Conservation (phyloP, 2,113 vertebrate genomes). For the Campylomormyrus tamandua region DNA sequence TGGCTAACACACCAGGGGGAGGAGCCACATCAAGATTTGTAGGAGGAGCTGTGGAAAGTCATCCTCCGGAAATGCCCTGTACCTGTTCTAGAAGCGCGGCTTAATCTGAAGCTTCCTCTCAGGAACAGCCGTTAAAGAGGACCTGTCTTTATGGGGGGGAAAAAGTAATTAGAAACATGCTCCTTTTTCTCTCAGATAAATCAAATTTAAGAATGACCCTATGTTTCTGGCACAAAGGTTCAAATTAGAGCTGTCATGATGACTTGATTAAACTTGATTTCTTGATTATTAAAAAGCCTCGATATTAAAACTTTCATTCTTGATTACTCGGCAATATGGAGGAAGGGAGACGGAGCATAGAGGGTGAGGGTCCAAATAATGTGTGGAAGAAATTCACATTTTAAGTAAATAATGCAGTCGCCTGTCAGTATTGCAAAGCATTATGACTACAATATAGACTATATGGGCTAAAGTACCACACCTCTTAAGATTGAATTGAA, state of each 20-base stretch:
- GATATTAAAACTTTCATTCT: not conserved
- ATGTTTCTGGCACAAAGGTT: not conserved
- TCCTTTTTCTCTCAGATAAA: not conserved
- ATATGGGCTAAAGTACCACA: too few species aligned
- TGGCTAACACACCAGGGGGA: not conserved
- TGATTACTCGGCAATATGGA: not conserved
- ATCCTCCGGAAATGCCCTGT: not conserved
- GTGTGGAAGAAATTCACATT: not conserved
- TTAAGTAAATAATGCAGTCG: too few species aligned
- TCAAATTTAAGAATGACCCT: not conserved
- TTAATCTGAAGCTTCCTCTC: constrained; percentile 65
- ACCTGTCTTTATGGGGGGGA: not conserved
- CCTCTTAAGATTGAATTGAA: too few species aligned
- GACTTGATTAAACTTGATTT: not conserved
- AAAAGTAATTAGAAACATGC: not conserved
- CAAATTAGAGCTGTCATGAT: not conserved
- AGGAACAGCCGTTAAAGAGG: constrained; percentile 27
- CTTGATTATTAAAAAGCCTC: not conserved
- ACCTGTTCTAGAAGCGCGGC: constrained; percentile 49
- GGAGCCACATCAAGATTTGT: not conserved
- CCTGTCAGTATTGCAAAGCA: too few species aligned
- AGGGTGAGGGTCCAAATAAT: not conserved
- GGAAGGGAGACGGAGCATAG: not conserved
- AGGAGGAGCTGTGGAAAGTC: not conserved
- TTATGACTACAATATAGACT: too few species aligned